A percentile compares a stretch with the other conserved stretches of the same genome.
These are phyloP conservation scores for Notolepis coatsorum DNA, from an alignment of 2,797 vertebrate genomes.

Conservation along the genomic window DNA sequence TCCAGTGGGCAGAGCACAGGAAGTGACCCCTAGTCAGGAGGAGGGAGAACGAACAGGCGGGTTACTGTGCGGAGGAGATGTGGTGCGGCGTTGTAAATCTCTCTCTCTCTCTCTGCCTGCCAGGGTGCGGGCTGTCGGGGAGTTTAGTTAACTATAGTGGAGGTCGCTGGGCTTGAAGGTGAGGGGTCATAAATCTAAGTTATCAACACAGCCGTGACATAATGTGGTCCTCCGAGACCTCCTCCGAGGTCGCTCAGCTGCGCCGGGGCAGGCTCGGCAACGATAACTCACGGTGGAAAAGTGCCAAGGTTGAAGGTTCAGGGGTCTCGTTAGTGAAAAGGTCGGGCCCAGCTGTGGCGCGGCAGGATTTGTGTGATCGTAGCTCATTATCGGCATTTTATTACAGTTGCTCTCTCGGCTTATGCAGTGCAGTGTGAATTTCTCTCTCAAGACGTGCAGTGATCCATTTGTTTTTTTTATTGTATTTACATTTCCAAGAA, in stretches of 20 bases:
- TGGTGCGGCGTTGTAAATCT: constrained; percentile 21
- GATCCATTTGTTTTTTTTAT: neutral
- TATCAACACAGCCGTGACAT: constrained; percentile 44
- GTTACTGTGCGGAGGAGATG: constrained; percentile 4
- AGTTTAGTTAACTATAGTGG: constrained; percentile 1
- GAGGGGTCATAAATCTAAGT: constrained; percentile 44
- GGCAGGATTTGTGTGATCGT: neutral
- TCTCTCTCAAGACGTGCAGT: neutral
- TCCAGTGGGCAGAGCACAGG: neutral
- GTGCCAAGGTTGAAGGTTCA: constrained; percentile 32
- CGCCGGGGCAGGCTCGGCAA: constrained; percentile 24
- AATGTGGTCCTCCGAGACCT: constrained; percentile 32
- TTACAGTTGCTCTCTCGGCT: no score
- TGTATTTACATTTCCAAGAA: neutral
- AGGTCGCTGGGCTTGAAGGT: neutral
- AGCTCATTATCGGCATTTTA: neutral
- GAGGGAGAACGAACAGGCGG: constrained; percentile 14
- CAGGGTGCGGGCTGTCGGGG: constrained; percentile 1
- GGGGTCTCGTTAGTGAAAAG: constrained; percentile 20
- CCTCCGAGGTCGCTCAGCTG: constrained; percentile 11
- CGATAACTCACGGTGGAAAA: constrained; percentile 25
- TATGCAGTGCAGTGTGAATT: no score
- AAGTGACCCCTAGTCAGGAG: neutral
- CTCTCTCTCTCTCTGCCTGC: constrained; percentile 1
- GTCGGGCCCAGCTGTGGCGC: neutral